These are phyloP conservation scores for Oncopodura yosiiana DNA, from an alignment of 1,140 invertebrate species.

Conservation along the genomic window DNA sequence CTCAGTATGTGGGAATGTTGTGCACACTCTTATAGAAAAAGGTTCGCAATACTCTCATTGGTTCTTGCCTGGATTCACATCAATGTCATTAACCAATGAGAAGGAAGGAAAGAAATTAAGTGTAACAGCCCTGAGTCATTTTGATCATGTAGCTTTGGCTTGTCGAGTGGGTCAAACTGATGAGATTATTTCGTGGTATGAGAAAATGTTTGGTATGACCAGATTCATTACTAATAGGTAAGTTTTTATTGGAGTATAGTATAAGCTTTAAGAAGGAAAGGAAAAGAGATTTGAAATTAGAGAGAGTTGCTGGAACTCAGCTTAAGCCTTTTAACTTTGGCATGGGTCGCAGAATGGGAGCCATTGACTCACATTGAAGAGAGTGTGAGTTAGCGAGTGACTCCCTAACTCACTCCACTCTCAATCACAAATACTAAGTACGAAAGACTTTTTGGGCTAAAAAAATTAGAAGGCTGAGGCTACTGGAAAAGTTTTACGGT, in stretches of 20 bases:
- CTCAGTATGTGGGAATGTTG: slow-evolving; percentile 46
- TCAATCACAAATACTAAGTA: too few species aligned
- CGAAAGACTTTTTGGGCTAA: too few species aligned
- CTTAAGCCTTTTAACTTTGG: too few species aligned
- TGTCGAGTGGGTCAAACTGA: slow-evolving; percentile 40
- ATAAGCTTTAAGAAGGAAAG: too few species aligned
- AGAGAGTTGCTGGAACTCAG: too few species aligned
- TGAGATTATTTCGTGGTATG: slow-evolving; percentile 44
- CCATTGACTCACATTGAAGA: too few species aligned
- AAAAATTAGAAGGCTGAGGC: too few species aligned
- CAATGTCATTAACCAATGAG: not conserved
- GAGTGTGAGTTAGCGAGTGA: too few species aligned
- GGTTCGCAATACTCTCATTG: slow-evolving; percentile 38
- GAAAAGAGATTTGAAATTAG: too few species aligned
- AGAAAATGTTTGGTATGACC: slow-evolving; percentile 45
- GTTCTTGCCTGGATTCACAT: slow-evolving; percentile 43
- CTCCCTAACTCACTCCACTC: too few species aligned
- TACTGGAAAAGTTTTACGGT: too few species aligned
- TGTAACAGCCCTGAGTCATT: slow-evolving; percentile 34
- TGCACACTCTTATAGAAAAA: slow-evolving; percentile 45
- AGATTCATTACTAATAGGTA: slow-evolving; percentile 46
- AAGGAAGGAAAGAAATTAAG: not conserved
- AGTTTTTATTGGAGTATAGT: not conserved
- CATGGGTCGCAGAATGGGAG: too few species aligned
- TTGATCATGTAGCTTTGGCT: slow-evolving; percentile 46